These are phyloP conservation scores for Aurelia coerulea DNA, from an alignment of 30 jellyfish, hydroid and myxozoan genomes.

Conservation along the genomic window DNA sequence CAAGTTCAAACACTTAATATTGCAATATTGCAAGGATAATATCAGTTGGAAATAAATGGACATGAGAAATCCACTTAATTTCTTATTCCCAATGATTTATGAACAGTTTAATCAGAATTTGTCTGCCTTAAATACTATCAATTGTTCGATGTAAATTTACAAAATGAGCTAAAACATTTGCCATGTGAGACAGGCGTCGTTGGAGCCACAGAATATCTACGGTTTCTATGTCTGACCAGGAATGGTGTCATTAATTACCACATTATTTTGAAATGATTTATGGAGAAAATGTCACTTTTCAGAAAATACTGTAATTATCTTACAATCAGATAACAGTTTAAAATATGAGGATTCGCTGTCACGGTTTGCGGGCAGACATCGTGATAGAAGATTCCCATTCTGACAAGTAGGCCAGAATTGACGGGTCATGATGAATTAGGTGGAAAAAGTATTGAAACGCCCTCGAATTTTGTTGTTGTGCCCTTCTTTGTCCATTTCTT, in stretches of 20 bases:
- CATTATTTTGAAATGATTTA: not conserved
- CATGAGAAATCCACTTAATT: not conserved
- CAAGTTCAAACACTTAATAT: too few relatives aligned
- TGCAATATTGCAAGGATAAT: too few relatives aligned
- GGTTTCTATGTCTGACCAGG: conserved; percentile 1
- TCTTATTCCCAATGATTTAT: conserved; percentile 12
- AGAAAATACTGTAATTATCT: not conserved
- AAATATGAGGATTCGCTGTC: conserved; percentile 1
- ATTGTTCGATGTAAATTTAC: conserved; percentile 26
- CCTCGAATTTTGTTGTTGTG: too few relatives aligned
- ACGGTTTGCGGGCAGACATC: conserved; percentile 36
- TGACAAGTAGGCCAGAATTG: too few relatives aligned
- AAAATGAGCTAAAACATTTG: conserved; percentile 2
- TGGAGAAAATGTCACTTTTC: not conserved
- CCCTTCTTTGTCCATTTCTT: too few relatives aligned
- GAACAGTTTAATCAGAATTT: conserved; percentile 32
- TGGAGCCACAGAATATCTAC: not conserved
- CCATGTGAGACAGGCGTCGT: not conserved
- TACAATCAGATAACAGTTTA: not conserved
- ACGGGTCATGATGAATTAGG: too few relatives aligned
- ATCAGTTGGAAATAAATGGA: not conserved
- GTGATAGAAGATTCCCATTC: not conserved
- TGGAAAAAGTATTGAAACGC: too few relatives aligned
- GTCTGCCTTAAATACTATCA: conserved; percentile 47
- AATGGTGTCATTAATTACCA: not conserved